Evolutionary conservation across 2,113 vertebrate genomes (phyloP).

Genomic region (Vireo altiloquus): DNA sequence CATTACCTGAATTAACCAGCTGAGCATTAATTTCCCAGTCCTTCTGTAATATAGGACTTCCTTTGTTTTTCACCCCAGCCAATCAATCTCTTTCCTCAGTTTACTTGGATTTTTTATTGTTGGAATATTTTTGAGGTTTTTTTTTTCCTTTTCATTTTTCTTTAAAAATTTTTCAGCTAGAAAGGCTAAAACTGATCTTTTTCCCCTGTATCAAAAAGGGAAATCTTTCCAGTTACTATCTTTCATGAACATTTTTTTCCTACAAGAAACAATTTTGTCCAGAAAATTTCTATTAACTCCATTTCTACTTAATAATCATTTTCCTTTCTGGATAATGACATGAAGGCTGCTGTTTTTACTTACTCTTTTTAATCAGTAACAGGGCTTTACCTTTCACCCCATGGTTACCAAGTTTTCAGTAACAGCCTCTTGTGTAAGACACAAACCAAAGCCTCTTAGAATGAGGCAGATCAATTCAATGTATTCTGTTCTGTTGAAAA

Average conservation of each 20-base stretch:
- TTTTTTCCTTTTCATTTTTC: background rate
- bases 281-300: background rate
- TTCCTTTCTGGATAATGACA: background rate
- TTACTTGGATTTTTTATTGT: background rate
- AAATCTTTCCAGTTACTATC: background rate
- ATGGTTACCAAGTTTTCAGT: constrained; percentile 13
- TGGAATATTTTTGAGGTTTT: background rate
- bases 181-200: background rate
- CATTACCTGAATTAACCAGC: background rate
- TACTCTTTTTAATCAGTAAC: constrained; percentile 51
- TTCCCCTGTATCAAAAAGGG: background rate
- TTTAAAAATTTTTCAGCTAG: background rate
- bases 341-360: background rate
- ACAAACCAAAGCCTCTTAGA: background rate
- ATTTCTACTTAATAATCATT: background rate
- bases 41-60: background rate
- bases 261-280: background rate
- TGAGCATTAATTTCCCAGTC: background rate
- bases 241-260: background rate
- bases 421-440: constrained; percentile 24
- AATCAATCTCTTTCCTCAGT: background rate
- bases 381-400: constrained; percentile 49
- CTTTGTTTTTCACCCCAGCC: background rate
- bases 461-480: background rate
- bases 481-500: background rate